Base-by-base conservation (phyloP, 23 tunicate genomes). In the Oikopleura dioica region DNA sequence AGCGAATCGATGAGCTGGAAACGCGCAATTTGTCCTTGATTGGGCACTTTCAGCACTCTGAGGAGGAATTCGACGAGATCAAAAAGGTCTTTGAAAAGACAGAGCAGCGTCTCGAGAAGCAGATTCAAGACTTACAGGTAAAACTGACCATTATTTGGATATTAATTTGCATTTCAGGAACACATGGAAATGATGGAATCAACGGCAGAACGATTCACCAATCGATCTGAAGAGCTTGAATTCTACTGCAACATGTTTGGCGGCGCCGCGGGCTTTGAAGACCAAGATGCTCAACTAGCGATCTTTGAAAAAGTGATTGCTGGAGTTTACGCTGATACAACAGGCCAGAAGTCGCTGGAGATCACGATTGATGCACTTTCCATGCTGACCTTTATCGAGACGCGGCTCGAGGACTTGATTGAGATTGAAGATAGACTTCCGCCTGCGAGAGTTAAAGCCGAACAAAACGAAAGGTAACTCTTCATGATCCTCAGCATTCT, bases 41-140 rank as follows among this genome's bases (percentile, higher is more conserved):
- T 28, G 72, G 72, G 5, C 33, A 63, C 33, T 63, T 63, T 63
- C 72, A 63, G 5, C 72, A 63, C 4, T 63, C 72, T 28, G 72
- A 63, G 33, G 72, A 63, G 26, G 72, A 63, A 63, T 63, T 63
- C 72, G 72, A 63, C 33, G 72, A 63, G 33, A 63, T 63, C 2
- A 28, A 28, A 63, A 4, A 5, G 5, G 26, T 63, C 26, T 63
- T 16, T 28, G 5, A 16, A 16, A 63, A 2, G 5, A 63, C 72
- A 63, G 72, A 23, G 16, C 2, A 23, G 33, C 16, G 26, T 12
- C 72, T 63, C 5, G 72, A 63, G 4, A 28, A 2, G 32, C 72
- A 63, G 26, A 63, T 63, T 63, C 30, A 24, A 2, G 30, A 63
- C 16, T 28, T 63, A 28, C 16, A n/a, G n/a, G n/a, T n/a, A n/a